phyloP scores from a whole-genome alignment of 1,140 invertebrate species.

The Drosophila kikkawai region DNA sequence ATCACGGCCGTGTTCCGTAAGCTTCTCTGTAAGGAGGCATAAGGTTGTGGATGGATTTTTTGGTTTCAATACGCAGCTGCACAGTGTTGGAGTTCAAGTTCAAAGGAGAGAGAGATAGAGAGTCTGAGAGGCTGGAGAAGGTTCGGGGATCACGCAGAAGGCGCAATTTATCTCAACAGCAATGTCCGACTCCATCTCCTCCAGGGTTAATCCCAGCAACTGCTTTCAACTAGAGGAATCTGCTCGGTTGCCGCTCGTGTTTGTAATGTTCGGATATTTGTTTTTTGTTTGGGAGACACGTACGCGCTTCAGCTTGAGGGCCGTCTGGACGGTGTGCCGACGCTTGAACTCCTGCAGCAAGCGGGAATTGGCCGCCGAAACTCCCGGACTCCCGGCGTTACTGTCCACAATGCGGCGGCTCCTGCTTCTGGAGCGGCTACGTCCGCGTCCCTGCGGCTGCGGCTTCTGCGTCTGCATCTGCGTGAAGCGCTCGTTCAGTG shows the following conservation, averaged over 20 bases:
- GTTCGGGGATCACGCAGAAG: slow-evolving; percentile 44
- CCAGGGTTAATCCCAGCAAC: slow-evolving; percentile 26
- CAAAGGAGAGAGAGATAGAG: slow-evolving; percentile 50
- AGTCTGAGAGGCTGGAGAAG: slow-evolving; percentile 52
- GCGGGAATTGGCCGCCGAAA: slow-evolving; percentile 72
- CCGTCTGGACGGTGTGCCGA: slow-evolving; percentile 79
- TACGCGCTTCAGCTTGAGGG: slow-evolving; percentile 84
- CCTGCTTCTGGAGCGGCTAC: slow-evolving; percentile 67
- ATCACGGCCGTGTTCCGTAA: slow-evolving; percentile 64
- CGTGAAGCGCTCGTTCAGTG: slow-evolving; percentile 83
- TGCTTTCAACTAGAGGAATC: slow-evolving; percentile 32
- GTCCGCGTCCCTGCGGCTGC: slow-evolving; percentile 43
- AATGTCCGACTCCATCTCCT: slow-evolving; percentile 25
- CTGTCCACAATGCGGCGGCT: slow-evolving; percentile 65
- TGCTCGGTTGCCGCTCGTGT: slow-evolving; percentile 32
- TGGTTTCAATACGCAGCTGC: slow-evolving; percentile 51
- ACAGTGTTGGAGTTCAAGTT: slow-evolving; percentile 40
- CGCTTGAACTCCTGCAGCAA: slow-evolving; percentile 77
- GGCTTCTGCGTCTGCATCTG: slow-evolving; percentile 51
- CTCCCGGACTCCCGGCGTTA: slow-evolving; percentile 15
- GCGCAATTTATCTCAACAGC: slow-evolving; percentile 30
- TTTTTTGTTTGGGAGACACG: slow-evolving; percentile 58
- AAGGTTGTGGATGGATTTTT: slow-evolving; percentile 75
- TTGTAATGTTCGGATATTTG: slow-evolving; percentile 40
- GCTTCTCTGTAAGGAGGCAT: slow-evolving; percentile 85